Base-by-base conservation (phyloP, 1,140 invertebrate genomes). In the Reticulitermes speratus region DNA sequence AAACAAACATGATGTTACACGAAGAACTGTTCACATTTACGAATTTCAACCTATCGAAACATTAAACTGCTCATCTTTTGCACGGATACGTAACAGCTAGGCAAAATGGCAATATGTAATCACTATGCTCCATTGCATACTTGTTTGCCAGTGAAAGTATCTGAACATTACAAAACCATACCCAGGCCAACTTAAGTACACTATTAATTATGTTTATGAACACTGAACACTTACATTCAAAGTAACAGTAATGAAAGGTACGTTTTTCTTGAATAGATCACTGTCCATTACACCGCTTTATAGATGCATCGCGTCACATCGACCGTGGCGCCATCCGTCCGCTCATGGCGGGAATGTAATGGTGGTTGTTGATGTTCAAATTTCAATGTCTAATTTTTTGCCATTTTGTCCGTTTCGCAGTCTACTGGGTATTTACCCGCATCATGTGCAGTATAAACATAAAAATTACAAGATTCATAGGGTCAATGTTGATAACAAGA, bases 301-400 rank as follows among this genome's bases (percentile, higher is more conserved):
- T 75, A 25, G 65, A 30, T 75, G 65, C n/a, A 84, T 25, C 83
- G 83, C 83, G 83, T 84, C 83, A 84, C 45, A 84, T 45, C 83
- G 83, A 84, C 83, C 52, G 52, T 52, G 30, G 83, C 83, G 83
- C 83, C 52, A 52, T 52, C 45, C n/a, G 83, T 52, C n/a, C 1
- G 45, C 19, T 1, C 16, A 30, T 59, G 83, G 83, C 83, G 83
- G 83, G 83, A 84, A 84, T 75, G n/a, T 75, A 25, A 75, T 30
- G 65, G n/a, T 11, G n/a, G 12, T 8, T 2, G 65, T 75, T 75
- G 9, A 30, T 75, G n/a, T 75, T 75, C n/a, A 75, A 75, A 75
- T 30, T 30, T 75, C 65, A 7, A 16, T 1, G 12, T 11, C n/a
- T 75, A 30, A 75, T n/a, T 75, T 30, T 14, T 1, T 38, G 65